Evolutionary conservation across 2,888 invertebrate species (phyloP), one percentile per base, ranked within the genome.

Genomic region (Pristionchus exspectatus): DNA sequence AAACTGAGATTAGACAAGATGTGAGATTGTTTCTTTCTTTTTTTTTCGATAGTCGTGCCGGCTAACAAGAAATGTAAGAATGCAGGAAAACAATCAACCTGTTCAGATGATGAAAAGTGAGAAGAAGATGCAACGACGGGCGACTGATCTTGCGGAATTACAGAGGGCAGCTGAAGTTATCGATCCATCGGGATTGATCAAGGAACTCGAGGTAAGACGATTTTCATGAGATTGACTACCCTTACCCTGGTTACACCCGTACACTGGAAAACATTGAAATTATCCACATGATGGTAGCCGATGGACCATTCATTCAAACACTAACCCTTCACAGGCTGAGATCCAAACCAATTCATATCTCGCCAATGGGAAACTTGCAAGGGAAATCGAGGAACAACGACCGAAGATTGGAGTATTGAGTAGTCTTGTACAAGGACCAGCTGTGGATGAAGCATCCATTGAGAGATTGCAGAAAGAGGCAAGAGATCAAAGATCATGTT

Each of bases 361-460:
- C 91, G 97, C 97, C 0, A 97, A 97, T 91, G 97, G 97, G 94
- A 97, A 97, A 95, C 95, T 98, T 88, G 97, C 97, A 0, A 96
- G 97, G 93, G 98, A 98, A 95, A 96, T 97, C 81, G 95, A 96
- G 2, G 95, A 96, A 21, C 96, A 96, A 88, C 96, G 97, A 94
- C 96, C 96, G 93, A 97, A 97, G 93, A 96, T 97, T 66, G 96
- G 96, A 91, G 97, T 97, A 91, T 96, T 97, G 95, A 97, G 97
- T 94, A 96, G 96, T 91, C 97, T 97, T 83, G 96, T 97, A 0
- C 96, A 96, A 77, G 97, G 97, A 92, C 96, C 97, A 86, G 97
- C 97, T 90, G 96, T 96, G 93, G 96, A 96, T n/a, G 96, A 97
- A 90, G 96, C 96, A 56, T 97, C 97, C 94, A 95, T 97, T 90